Conservation (phyloP, 2,888 invertebrate species). For the Strigamia maritima region DNA sequence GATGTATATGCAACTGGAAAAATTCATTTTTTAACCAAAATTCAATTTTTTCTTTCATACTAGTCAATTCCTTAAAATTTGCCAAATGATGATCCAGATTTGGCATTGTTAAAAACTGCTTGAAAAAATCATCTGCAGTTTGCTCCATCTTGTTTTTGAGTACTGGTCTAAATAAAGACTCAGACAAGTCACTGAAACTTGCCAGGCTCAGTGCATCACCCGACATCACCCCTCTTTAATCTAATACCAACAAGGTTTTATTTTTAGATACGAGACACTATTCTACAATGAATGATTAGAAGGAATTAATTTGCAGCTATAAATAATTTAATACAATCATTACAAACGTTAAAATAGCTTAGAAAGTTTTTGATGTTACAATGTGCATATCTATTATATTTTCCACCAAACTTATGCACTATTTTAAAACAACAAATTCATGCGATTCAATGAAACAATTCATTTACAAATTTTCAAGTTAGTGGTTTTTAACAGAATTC, state of each 20-base stretch:
- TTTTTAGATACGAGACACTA: too few relatives aligned
- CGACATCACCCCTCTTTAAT: not conserved
- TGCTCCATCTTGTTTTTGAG: not conserved
- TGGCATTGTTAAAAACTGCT: not conserved
- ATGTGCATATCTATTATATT: too few relatives aligned
- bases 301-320: too few relatives aligned
- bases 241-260: not conserved
- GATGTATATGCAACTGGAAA: not conserved
- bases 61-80: not conserved
- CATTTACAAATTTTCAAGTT: too few relatives aligned
- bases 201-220: not conserved
- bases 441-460: too few relatives aligned
- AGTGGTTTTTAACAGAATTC: too few relatives aligned
- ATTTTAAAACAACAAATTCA: too few relatives aligned
- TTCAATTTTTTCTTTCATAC: not conserved
- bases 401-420: too few relatives aligned
- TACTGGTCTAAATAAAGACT: not conserved
- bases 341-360: too few relatives aligned
- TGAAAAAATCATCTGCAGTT: not conserved
- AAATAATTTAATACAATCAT: too few relatives aligned
- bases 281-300: too few relatives aligned
- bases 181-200: not conserved
- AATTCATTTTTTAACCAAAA: not conserved
- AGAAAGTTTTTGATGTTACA: too few relatives aligned
- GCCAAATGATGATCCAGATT: not conserved